These are phyloP conservation scores for Formica selysi DNA, from an alignment of 1,140 invertebrate species.

Conservation along the genomic window DNA sequence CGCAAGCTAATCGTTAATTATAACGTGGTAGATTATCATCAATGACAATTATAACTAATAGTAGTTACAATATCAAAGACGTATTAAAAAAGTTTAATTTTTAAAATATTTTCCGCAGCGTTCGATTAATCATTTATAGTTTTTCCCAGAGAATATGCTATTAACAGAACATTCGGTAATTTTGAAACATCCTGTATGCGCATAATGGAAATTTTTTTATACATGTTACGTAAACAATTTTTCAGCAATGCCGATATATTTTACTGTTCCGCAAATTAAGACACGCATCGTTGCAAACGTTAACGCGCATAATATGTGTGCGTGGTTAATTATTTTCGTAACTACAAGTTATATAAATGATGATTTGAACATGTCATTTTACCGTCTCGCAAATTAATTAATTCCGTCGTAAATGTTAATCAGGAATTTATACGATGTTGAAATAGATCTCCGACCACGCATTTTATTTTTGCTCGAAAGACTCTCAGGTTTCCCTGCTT, in stretches of 20 bases:
- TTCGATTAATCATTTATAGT: not conserved
- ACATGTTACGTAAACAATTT: slow-evolving; percentile 10
- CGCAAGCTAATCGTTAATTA: not conserved
- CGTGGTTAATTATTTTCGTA: not conserved
- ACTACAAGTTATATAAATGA: slow-evolving; percentile 18
- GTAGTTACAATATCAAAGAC: slow-evolving; percentile 2
- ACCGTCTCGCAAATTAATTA: not conserved
- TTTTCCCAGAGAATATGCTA: not conserved
- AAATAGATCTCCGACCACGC: slow-evolving; percentile 25
- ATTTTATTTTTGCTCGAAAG: not conserved
- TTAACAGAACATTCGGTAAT: no score
- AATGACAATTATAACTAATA: slow-evolving; percentile 12
- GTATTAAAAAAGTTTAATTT: slow-evolving; percentile 5
- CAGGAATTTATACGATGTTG: not conserved
- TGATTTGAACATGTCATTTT: slow-evolving; percentile 1
- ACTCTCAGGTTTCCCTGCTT: slow-evolving; percentile 8
- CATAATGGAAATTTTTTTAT: not conserved
- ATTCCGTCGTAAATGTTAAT: not conserved
- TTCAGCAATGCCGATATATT: slow-evolving; percentile 13
- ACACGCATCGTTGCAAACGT: not conserved
- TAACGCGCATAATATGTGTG: not conserved
- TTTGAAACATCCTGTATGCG: not conserved
- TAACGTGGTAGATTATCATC: not conserved
- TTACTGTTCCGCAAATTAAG: slow-evolving; percentile 5
- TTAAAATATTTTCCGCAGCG: not conserved